Conservation (phyloP, 2,888 invertebrate genomes). For the Leucophora obtusa region DNA sequence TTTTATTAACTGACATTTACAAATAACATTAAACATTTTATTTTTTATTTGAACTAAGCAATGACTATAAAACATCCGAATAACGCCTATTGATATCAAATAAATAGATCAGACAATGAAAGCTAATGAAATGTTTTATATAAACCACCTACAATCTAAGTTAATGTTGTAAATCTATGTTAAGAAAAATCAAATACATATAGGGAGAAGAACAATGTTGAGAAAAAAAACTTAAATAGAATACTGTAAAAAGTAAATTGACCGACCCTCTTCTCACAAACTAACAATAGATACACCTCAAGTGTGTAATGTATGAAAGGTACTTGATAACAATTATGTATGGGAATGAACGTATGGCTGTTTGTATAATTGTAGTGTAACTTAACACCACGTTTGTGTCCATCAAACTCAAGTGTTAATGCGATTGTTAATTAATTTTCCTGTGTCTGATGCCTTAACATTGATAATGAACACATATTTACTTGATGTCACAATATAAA, state of each 20-base stretch:
- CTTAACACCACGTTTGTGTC: conserved; percentile 32
- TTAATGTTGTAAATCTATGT: neutral
- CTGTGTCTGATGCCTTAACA: conserved; percentile 7
- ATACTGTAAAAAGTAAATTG: neutral
- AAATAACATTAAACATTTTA: neutral
- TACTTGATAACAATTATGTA: neutral
- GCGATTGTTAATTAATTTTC: conserved; percentile 37
- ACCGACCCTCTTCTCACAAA: neutral
- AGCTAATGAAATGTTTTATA: neutral
- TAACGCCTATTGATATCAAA: neutral
- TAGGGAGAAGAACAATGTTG: neutral
- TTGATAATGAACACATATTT: conserved; percentile 23
- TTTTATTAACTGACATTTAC: neutral
- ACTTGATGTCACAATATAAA: neutral
- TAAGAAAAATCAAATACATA: neutral
- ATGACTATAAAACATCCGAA: neutral
- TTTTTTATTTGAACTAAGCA: neutral
- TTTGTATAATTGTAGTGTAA: neutral
- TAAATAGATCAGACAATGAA: conserved; percentile 2
- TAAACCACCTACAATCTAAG: neutral
- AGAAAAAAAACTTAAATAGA: neutral
- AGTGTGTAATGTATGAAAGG: neutral
- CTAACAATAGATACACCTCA: neutral
- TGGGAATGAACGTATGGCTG: neutral
- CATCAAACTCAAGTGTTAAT: conserved; percentile 32